These are phyloP conservation scores for Antitype chi DNA, from an alignment of 2,888 invertebrate genomes.

Conservation along the genomic window DNA sequence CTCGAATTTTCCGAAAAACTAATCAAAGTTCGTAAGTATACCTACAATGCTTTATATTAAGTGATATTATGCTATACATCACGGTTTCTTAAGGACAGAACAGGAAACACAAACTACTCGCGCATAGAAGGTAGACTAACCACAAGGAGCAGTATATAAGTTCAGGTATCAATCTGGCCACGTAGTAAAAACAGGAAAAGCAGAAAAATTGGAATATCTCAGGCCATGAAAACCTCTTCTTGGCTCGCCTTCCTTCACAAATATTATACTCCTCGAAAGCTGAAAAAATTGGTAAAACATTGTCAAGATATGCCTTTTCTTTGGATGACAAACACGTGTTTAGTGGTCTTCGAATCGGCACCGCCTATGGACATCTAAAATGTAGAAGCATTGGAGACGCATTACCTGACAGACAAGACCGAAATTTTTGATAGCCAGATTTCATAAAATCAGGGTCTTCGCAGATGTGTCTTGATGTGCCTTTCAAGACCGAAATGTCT, in stretches of 20 bases:
- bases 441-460: neutral
- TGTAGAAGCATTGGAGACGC: no score
- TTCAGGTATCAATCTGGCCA: conserved; percentile 62
- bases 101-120: conserved; percentile 67
- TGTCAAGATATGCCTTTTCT: neutral
- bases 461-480: neutral
- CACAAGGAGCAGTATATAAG: conserved; percentile 67
- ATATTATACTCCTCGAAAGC: conserved; percentile 68
- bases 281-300: conserved; percentile 56
- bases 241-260: conserved; percentile 64
- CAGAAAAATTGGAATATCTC: neutral
- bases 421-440: no score
- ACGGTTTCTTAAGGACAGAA: conserved; percentile 65
- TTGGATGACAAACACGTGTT: neutral
- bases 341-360: no score
- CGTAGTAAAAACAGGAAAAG: conserved; percentile 24
- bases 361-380: no score
- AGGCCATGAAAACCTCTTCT: conserved; percentile 34
- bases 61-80: neutral
- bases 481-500: no score
- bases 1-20: neutral
- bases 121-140: conserved; percentile 64
- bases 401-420: no score
- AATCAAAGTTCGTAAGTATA: neutral
- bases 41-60: neutral